These are phyloP conservation scores for Diarsia mendica DNA, from an alignment of 2,888 invertebrate species.

Conservation along the genomic window DNA sequence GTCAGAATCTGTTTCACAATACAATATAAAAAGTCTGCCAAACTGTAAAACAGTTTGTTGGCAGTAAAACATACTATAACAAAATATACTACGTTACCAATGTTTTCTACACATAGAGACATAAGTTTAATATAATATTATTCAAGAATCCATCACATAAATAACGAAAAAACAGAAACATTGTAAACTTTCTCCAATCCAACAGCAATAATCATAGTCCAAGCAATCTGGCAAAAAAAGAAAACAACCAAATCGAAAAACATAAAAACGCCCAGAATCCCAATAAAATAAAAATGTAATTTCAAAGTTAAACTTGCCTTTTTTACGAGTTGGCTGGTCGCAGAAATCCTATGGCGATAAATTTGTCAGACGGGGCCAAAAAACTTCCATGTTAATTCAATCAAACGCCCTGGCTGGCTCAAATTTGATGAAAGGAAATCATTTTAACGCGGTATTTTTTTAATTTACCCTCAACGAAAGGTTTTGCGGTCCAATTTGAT, in stretches of 20 bases:
- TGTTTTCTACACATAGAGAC: not conserved
- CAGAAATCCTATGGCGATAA: slow-evolving; percentile 83
- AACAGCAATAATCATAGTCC: slow-evolving; percentile 39
- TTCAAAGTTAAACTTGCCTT: slow-evolving; percentile 79
- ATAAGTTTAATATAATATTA: not conserved
- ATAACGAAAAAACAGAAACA: slow-evolving; percentile 8
- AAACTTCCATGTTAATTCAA: slow-evolving; percentile 89
- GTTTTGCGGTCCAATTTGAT: slow-evolving; percentile 60
- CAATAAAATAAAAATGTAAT: slow-evolving; percentile 83
- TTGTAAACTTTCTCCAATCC: slow-evolving; percentile 14
- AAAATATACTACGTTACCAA: not conserved
- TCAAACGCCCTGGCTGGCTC: slow-evolving; percentile 83
- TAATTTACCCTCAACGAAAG: slow-evolving; percentile 65
- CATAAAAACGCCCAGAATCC: slow-evolving; percentile 71
- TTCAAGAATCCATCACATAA: not conserved
- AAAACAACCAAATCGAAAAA: slow-evolving; percentile 73
- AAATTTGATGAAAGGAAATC: slow-evolving; percentile 84
- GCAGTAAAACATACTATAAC: too few relatives aligned
- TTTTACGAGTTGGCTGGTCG: slow-evolving; percentile 77
- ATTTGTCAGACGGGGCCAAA: slow-evolving; percentile 80
- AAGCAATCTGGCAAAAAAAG: slow-evolving; percentile 43
- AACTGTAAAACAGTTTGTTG: too few relatives aligned
- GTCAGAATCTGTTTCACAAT: too few relatives aligned
- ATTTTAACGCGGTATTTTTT: slow-evolving; percentile 73
- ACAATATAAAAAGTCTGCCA: too few relatives aligned